Evolutionary conservation across 2,797 vertebrate species (phyloP), one percentile per base, ranked within the genome.

Genomic region (Luscinia megarhynchos): DNA sequence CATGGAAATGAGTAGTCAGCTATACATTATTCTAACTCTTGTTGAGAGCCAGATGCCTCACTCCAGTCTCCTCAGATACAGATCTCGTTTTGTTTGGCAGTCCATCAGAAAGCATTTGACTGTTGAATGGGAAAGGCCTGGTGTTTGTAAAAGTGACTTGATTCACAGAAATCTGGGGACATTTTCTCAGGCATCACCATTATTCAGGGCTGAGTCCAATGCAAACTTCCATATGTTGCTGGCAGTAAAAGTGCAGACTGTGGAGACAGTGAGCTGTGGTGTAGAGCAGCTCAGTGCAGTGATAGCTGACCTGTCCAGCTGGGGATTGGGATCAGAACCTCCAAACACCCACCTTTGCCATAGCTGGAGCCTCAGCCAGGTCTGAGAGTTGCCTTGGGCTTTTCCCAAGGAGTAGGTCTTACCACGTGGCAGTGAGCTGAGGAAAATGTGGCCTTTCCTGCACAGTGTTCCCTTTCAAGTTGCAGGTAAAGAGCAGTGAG

Each of bases 331-430:
- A 3, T 58, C 50, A n/a, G 16, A 22, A 16, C 4, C 4, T 41
- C 66, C 45, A 29, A 70, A 62, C 40, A 20, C 17, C 15, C 68
- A 16, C 36, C 22, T 58, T 51, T 64, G 68, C 24, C 16, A 12
- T 3, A 1, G 51, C 0, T 63, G 61, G 6, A 54, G 40, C 53
- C 59, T 78, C 40, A 59, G 53, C n/a, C 24, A 23, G 2, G n/a
- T 7, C 59, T 40, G 23, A 3, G 34, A 50, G 10, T 19, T 29
- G 1, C 15, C 70, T 30, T 64, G 57, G 82, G 40, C 22, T 45
- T 78, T 73, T 48, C 55, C 68, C 34, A 19, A 43, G 64, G n/a
- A 51, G 6, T 15, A 9, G 27, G 5, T 54, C 18, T 23, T 40
- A 7, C 18, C 6, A 9, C 57, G 13, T 77, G 86, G 29, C 36